A percentile compares a stretch with the other conserved stretches of the same genome.
Conservation (phyloP, 2,888 invertebrate species). For the Bombylius discolor region DNA sequence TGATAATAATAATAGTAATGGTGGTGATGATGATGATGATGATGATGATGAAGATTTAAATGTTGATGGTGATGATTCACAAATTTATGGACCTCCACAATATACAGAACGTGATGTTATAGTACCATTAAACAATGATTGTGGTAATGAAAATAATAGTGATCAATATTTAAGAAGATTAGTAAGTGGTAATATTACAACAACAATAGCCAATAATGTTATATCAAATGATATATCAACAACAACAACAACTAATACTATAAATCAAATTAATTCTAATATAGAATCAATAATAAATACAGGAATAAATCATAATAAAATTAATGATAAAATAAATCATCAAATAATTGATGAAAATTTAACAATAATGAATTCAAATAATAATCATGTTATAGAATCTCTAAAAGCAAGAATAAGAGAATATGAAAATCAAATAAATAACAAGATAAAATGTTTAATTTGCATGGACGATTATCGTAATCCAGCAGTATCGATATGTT, state of each 20-base stretch:
- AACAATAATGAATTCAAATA: not conserved
- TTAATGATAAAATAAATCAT: too few relatives aligned
- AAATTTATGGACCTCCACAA: conserved; percentile 73
- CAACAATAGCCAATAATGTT: conserved; percentile 7
- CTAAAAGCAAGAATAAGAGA: conserved; percentile 64
- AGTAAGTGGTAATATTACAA: conserved; percentile 21
- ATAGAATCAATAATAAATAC: conserved; percentile 38
- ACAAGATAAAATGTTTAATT: conserved; percentile 73
- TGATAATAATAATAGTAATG: conserved; percentile 20
- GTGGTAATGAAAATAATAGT: conserved; percentile 25
- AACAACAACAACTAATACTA: conserved; percentile 14
- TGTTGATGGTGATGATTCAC: conserved; percentile 78
- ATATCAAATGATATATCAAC: conserved; percentile 17
- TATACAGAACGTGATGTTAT: conserved; percentile 63
- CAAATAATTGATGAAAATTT: not conserved
- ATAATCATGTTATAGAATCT: conserved; percentile 45
- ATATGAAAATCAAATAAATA: conserved; percentile 49
- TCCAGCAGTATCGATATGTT: conserved; percentile 84
- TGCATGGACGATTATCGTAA: conserved; percentile 76
- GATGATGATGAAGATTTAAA: conserved; percentile 60
- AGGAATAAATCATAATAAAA: conserved; percentile 55
- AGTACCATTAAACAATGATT: conserved; percentile 40
- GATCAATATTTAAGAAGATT: conserved; percentile 30
- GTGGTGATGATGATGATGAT: conserved; percentile 20
- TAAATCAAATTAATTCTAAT: conserved; percentile 11